phyloP scores from a whole-genome alignment of 2,113 vertebrate genomes.

The Mus musculus region DNA sequence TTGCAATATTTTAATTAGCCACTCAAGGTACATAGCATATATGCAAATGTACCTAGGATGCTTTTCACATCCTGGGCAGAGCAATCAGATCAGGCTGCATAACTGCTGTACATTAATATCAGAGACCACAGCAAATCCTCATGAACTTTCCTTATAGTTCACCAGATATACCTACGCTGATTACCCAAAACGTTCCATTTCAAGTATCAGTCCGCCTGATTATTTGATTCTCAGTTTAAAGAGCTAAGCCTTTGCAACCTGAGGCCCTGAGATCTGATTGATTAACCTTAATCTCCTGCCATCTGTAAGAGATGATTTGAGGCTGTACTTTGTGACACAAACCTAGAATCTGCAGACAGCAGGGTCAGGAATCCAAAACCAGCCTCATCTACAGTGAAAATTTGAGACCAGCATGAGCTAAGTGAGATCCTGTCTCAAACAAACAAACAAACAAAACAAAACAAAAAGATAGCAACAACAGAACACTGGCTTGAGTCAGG shows the following conservation, averaged over 20 bases:
- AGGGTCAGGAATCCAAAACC: neutral
- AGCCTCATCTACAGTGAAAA: neutral
- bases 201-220: constrained; percentile 13
- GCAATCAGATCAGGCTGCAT: neutral
- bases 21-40: neutral
- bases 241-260: neutral
- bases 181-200: neutral
- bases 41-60: neutral
- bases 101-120: neutral
- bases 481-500: neutral
- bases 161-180: neutral
- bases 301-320: neutral
- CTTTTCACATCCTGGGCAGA: neutral
- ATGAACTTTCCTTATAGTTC: neutral
- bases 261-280: neutral
- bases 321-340: neutral
- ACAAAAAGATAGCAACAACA: neutral
- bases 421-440: neutral
- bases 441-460: neutral
- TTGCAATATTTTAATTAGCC: constrained; percentile 10
- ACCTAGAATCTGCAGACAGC: neutral
- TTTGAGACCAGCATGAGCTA: neutral
- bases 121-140: neutral
- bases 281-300: neutral
- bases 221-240: constrained; percentile 43